phyloP scores from a whole-genome alignment of 1,140 invertebrate genomes.

The Tetramorium parvispinum region DNA sequence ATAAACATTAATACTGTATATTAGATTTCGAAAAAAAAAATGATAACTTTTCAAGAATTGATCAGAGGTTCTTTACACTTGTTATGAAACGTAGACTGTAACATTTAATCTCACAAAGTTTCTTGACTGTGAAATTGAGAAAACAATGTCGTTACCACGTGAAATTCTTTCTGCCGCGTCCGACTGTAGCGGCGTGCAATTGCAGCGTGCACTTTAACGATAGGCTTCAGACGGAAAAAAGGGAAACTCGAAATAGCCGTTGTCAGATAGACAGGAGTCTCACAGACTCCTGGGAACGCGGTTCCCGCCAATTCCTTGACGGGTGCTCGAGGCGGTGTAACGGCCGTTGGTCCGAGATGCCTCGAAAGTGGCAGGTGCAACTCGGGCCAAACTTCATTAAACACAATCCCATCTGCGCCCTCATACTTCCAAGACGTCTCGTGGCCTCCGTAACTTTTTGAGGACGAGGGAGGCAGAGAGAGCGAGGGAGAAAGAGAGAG shows the following conservation, averaged over 20 bases:
- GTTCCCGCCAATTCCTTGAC: slow-evolving; percentile 79
- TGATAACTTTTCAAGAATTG: neutral
- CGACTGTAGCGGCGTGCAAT: neutral
- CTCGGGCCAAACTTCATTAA: slow-evolving; percentile 84
- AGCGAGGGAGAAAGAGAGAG: slow-evolving; percentile 33
- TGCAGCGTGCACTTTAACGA: slow-evolving; percentile 25
- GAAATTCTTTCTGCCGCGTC: neutral
- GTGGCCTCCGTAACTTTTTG: slow-evolving; percentile 66
- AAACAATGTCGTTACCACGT: neutral
- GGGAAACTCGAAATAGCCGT: slow-evolving; percentile 1
- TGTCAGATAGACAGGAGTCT: slow-evolving; percentile 29
- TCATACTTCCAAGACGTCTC: slow-evolving; percentile 79
- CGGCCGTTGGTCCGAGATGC: slow-evolving; percentile 79
- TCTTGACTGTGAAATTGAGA: neutral
- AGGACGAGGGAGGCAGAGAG: slow-evolving; percentile 52
- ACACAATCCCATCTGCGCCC: slow-evolving; percentile 84
- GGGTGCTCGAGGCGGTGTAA: slow-evolving; percentile 77
- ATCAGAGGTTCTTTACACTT: neutral
- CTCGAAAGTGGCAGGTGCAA: slow-evolving; percentile 83
- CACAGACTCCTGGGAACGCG: slow-evolving; percentile 60
- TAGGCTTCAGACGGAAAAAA: slow-evolving; percentile 4
- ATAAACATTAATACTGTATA: neutral
- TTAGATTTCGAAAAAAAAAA: neutral
- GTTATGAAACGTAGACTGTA: neutral
- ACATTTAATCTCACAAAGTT: neutral